Evolutionary conservation across 2,113 vertebrate genomes (phyloP).

Genomic region (Epinephelus cyanopodus): DNA sequence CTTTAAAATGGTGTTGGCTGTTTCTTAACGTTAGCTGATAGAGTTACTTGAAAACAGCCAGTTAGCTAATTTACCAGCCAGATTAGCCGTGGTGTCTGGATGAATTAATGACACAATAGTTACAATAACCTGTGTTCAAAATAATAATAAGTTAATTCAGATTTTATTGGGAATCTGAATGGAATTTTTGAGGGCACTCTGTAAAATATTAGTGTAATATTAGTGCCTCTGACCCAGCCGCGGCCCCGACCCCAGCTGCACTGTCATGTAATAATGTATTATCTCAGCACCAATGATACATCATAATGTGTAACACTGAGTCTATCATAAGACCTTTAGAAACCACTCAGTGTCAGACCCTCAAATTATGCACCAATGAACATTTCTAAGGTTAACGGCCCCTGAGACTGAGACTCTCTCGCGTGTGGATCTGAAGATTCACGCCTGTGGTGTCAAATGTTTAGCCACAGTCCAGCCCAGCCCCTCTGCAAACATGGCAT

Average conservation of each 20-base stretch:
- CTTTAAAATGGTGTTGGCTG: no score
- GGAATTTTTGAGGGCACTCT: background rate
- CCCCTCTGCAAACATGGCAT: constrained; percentile 21
- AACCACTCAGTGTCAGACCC: constrained; percentile 11
- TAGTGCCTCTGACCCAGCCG: background rate
- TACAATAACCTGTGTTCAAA: no score
- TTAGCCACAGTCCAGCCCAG: constrained; percentile 33
- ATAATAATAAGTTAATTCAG: background rate
- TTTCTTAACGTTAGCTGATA: no score
- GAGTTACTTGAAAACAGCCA: no score
- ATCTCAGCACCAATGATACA: background rate
- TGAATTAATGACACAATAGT: no score
- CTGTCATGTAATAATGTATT: background rate
- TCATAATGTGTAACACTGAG: constrained; percentile 4
- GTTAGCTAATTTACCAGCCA: no score
- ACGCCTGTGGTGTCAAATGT: constrained; percentile 47
- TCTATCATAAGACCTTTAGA: constrained; percentile 21
- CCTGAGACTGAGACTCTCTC: background rate
- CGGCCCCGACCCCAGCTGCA: background rate
- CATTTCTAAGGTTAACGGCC: background rate
- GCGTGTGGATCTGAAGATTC: constrained; percentile 38
- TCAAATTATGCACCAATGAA: constrained; percentile 14
- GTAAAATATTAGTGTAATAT: background rate
- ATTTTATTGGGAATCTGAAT: background rate
- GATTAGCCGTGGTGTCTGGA: no score